Base-by-base conservation (phyloP, 2,797 vertebrate genomes). In the Silurus lanzhouensis region DNA sequence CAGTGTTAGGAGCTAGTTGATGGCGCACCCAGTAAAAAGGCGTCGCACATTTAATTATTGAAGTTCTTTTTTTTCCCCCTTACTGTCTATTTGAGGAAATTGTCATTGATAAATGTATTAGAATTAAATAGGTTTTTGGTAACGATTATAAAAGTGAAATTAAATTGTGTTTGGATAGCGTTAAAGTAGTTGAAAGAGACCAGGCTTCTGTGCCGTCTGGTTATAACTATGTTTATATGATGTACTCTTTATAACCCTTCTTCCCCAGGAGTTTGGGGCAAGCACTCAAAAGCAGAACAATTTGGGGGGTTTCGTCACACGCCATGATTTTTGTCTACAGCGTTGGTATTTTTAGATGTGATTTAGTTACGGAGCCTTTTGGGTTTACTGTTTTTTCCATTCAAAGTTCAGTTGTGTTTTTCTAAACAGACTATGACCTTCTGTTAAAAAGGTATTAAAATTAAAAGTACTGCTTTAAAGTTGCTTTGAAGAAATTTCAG, bases 401-500 rank as follows among this genome's bases (percentile, higher is more conserved):
- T 83, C 46, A 82, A 58, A 61, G 31, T 64, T 25, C 25, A 10
- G 8, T 38, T 15, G 38, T 46, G 46, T 61, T 70, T 13, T 46
- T 48, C 14, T 9, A 66, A 84, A 20, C 63, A 67, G 61, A 52
- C 48, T 79, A 12, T 48, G 27, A 67, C 61, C 82, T 81, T n/a
- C 70, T 22, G 9, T 75, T 75, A 52, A 75, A 66, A 78, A 60
- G 22, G 75, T 82, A 82, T 87, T 72, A 82, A 82, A 77, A 76
- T 84, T 46, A 55, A 85, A 66, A 71, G 15, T 77, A 72, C 63
- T 52, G n/a, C 44, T 75, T 83, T 83, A 64, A 76, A 60, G 48
- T 81, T 20, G 67, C 63, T 52, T 76, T 87, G 82, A 83, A 63
- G 85, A 75, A 38, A 86, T 83, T 86, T 88, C 75, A 84, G 77